A percentile compares a stretch with the other conserved stretches of the same genome.
Conservation (phyloP, 1,140 invertebrate species). For the Sweltsa coloradensis region DNA sequence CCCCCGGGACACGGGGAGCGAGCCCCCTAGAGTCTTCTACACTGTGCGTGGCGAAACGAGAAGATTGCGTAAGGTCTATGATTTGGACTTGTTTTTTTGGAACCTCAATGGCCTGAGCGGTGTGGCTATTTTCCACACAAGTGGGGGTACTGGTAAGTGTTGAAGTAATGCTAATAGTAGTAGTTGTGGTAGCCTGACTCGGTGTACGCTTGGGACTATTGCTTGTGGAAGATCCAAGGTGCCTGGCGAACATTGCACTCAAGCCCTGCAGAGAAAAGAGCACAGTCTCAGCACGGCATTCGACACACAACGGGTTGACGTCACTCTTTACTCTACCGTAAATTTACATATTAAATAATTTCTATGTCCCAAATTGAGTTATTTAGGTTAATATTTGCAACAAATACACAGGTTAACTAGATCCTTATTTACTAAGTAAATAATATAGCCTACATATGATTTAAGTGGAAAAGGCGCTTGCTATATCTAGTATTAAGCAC, state of each 20-base stretch:
- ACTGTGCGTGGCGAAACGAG: background rate
- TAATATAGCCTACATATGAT: too few species aligned
- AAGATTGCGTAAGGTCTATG: conserved; percentile 2
- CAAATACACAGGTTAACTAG: too few species aligned
- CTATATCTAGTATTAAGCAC: too few species aligned
- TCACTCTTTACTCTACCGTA: too few species aligned
- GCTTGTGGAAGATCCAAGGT: conserved; percentile 21
- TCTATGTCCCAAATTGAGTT: too few species aligned
- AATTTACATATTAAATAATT: too few species aligned
- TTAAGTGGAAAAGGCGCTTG: too few species aligned
- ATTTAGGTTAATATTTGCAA: too few species aligned
- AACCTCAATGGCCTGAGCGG: conserved; percentile 15
- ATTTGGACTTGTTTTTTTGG: conserved; percentile 8
- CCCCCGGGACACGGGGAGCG: background rate
- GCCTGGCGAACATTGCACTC: conserved; percentile 17
- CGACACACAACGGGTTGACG: background rate
- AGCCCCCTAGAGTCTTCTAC: conserved; percentile 6
- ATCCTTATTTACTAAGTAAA: too few species aligned
- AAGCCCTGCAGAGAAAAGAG: conserved; percentile 16
- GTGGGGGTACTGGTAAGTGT: conserved; percentile 1
- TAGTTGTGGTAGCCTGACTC: conserved; percentile 13
- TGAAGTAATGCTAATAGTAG: conserved; percentile 5
- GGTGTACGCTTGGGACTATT: conserved; percentile 21
- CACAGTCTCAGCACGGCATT: background rate
- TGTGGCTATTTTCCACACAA: conserved; percentile 10